Conservation (phyloP, 2,797 vertebrate genomes). For the Xyrichtys novacula region DNA sequence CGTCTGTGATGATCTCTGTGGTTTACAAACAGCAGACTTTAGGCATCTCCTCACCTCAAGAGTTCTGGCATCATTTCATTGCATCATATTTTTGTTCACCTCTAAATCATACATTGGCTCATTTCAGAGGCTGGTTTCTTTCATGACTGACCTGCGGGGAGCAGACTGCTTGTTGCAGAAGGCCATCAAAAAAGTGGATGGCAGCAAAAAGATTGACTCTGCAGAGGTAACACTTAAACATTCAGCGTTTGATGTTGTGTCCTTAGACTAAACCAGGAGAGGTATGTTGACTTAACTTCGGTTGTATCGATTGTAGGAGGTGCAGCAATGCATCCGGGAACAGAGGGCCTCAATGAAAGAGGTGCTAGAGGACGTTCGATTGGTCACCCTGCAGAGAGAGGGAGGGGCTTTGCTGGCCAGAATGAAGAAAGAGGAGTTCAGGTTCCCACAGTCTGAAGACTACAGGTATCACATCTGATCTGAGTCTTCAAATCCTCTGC, state of each 20-base stretch:
- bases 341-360: slow-evolving; percentile 90
- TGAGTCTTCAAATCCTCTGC: not conserved
- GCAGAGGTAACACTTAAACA: slow-evolving; percentile 80
- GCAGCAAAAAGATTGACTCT: slow-evolving; percentile 71
- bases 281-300: slow-evolving; percentile 39
- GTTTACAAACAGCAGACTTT: not conserved
- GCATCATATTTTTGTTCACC: not conserved
- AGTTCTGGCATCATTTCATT: not conserved
- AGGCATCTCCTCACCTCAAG: not conserved
- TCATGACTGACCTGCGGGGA: slow-evolving; percentile 83
- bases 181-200: slow-evolving; percentile 88
- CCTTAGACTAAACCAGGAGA: not conserved
- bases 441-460: slow-evolving; percentile 84
- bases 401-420: slow-evolving; percentile 90
- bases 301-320: slow-evolving; percentile 83
- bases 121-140: slow-evolving; percentile 90
- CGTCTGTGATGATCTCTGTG: not conserved
- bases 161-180: slow-evolving; percentile 86
- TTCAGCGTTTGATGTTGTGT: not conserved
- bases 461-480: slow-evolving; percentile 74
- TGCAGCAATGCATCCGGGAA: slow-evolving; percentile 79
- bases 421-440: slow-evolving; percentile 83
- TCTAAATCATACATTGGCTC: not conserved
- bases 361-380: slow-evolving; percentile 87
- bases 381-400: slow-evolving; percentile 90